Percentiles rank a stretch among this genome's conserved stretches.
These are phyloP conservation scores for Phortica okadai DNA, from an alignment of 2,888 invertebrate species.

Conservation along the genomic window DNA sequence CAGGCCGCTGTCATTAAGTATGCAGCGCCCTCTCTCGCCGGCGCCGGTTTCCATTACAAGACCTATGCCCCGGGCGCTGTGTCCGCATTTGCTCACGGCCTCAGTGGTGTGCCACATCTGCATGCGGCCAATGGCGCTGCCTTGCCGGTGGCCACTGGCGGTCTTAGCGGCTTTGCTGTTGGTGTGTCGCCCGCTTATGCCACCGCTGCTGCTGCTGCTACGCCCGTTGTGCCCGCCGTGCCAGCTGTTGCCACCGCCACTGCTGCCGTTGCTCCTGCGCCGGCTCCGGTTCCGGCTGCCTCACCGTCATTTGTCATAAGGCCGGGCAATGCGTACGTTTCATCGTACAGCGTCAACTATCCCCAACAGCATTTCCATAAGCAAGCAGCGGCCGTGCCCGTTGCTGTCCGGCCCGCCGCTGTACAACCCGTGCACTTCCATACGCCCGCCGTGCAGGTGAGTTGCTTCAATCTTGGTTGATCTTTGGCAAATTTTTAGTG, in stretches of 20 bases:
- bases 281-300: constrained; percentile 38
- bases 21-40: constrained; percentile 41
- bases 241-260: constrained; percentile 5
- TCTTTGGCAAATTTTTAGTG: background rate
- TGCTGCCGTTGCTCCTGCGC: constrained; percentile 8
- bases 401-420: constrained; percentile 17
- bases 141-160: background rate
- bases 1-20: constrained; percentile 49
- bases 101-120: constrained; percentile 10
- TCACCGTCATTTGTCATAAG: constrained; percentile 65
- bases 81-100: constrained; percentile 36
- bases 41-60: constrained; percentile 28
- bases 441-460: constrained; percentile 1
- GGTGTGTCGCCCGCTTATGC: background rate
- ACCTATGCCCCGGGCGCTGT: constrained; percentile 30
- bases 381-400: constrained; percentile 51
- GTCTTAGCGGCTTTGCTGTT: background rate
- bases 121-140: constrained; percentile 26
- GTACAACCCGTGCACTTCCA: constrained; percentile 56
- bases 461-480: background rate
- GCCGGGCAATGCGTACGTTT: constrained; percentile 72
- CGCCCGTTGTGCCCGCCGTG: constrained; percentile 26
- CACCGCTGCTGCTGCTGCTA: constrained; percentile 37
- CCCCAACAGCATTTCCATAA: constrained; percentile 69
- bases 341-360: constrained; percentile 73